These are phyloP conservation scores for Chrysodeixis includens DNA, from an alignment of 2,888 invertebrate genomes.

Conservation along the genomic window DNA sequence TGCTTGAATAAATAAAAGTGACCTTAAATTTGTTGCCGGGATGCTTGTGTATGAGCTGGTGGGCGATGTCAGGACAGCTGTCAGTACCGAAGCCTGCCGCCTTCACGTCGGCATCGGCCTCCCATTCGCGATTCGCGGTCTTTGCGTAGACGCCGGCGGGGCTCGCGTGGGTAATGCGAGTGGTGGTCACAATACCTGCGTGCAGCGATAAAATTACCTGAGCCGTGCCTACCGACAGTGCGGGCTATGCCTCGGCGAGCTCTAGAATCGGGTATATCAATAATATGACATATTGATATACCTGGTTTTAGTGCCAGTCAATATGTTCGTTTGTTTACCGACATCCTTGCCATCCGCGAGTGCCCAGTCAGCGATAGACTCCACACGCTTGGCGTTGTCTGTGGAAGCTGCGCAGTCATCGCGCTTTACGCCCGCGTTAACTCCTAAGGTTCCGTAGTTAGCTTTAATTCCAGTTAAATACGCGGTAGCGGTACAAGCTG, in stretches of 20 bases:
- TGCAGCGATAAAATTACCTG: too few species aligned
- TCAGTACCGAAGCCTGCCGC: constrained; percentile 77
- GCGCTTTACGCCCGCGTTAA: constrained; percentile 89
- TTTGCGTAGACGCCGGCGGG: constrained; percentile 92
- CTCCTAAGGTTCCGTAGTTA: constrained; percentile 90
- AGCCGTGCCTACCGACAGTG: too few species aligned
- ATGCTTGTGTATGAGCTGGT: constrained; percentile 90
- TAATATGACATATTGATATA: too few species aligned
- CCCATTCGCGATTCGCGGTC: constrained; percentile 91
- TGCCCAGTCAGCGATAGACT: constrained; percentile 92
- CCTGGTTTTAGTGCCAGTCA: too few species aligned
- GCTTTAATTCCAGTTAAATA: constrained; percentile 91
- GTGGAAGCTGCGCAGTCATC: constrained; percentile 89
- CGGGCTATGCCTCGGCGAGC: too few species aligned
- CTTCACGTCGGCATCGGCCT: constrained; percentile 89
- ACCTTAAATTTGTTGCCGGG: constrained; percentile 92
- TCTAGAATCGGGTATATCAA: too few species aligned
- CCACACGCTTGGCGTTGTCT: constrained; percentile 85
- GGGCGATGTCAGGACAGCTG: constrained; percentile 92
- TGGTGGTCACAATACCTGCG: constrained; percentile 92
- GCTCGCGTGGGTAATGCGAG: constrained; percentile 93
- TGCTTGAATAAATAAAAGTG: too few species aligned
- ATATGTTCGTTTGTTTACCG: constrained; percentile 55
- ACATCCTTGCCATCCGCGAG: constrained; percentile 81
- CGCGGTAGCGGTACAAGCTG: constrained; percentile 92